Evolutionary conservation across 2,888 invertebrate species (phyloP), one percentile per base, ranked within the genome.

Genomic region (Nemoura dubitans): DNA sequence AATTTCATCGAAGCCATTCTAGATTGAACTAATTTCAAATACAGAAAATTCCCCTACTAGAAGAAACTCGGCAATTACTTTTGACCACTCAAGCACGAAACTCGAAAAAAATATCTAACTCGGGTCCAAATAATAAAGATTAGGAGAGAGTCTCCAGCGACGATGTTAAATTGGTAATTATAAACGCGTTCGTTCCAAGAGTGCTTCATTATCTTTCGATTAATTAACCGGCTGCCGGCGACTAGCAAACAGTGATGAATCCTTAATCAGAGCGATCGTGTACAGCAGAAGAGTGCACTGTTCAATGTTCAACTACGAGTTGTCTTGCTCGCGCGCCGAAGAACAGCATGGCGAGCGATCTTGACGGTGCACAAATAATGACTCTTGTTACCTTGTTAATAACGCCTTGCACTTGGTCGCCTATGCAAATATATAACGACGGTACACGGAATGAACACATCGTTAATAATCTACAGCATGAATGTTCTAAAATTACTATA

Each of bases 141-240:
- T 81, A 29, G 6, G 81, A 81, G 29, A 27, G 78, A 78, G 81
- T 28, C 21, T 28, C 81, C 6, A 81, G 81, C 10, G 59, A 59
- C 59, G 21, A 7, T 21, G 59, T 59, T 59, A 59, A 59, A 29
- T 81, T 81, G 30, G 30, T 81, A 81, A 81, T 81, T 81, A 81
- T 30, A 81, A 81, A 30, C 28, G 81, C 81, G 30, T 30, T 81
- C 81, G n/a, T 30, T 81, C 43, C 43, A 26, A 36, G 36, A 36
- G 83, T 25, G 36, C 83, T 42, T 30, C 42, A 42, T 83, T 83
- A 83, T 83, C 36, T 83, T 26, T 26, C 42, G 21, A 83, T 83
- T 83, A 83, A 83, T 83, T 83, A 83, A 36, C 26, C 42, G n/a
- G 36, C 0, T n/a, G 27, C 82, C 3, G n/a, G 21, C 59, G 59